These are phyloP conservation scores for Hyphantria cunea DNA, from an alignment of 1,140 invertebrate species.

Conservation along the genomic window DNA sequence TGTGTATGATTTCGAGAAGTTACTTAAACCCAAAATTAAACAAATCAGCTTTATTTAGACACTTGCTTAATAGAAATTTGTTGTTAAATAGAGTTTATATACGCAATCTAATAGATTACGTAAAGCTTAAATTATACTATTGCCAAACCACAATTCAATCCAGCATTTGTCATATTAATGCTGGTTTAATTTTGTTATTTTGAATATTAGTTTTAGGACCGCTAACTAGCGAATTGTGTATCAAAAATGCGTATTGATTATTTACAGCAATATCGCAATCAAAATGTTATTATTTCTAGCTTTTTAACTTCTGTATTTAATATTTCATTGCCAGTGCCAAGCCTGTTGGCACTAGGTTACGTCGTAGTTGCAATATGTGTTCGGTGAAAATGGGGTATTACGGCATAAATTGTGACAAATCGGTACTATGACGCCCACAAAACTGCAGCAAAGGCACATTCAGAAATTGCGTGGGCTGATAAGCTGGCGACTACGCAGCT, in stretches of 20 bases:
- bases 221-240: neutral
- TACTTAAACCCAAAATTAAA: no score
- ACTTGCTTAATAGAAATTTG: no score
- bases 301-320: no score
- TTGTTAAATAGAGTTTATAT: no score
- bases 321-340: slow-evolving; percentile 3
- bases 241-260: neutral
- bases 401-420: slow-evolving; percentile 8
- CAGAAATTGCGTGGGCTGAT: slow-evolving; percentile 4
- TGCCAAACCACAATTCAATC: neutral
- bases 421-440: slow-evolving; percentile 15
- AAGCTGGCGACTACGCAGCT: neutral
- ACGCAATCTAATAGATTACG: neutral
- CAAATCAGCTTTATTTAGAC: no score
- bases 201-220: neutral
- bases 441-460: slow-evolving; percentile 3
- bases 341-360: slow-evolving; percentile 16
- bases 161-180: neutral
- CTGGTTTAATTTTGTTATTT: neutral
- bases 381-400: slow-evolving; percentile 10
- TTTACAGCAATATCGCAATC: no score
- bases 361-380: slow-evolving; percentile 9
- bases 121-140: neutral
- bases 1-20: neutral
- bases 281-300: no score